Evolutionary conservation across 2,797 vertebrate species (phyloP), one percentile per base, ranked within the genome.

Genomic region (Peromyscus eremicus): DNA sequence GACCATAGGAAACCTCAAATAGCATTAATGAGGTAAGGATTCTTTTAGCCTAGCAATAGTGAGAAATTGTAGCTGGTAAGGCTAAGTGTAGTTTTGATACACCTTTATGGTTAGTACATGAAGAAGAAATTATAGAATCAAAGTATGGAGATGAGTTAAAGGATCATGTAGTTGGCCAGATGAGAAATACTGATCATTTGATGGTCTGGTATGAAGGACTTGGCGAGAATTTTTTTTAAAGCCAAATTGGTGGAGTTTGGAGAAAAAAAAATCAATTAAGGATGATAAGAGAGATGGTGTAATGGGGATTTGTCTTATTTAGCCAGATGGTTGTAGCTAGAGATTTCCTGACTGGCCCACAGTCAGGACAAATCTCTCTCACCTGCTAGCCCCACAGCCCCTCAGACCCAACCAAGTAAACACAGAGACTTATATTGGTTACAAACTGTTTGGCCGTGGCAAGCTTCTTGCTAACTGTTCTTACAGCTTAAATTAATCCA

Each of bases 221-320:
- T 75, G 19, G 7, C 71, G 43, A 80, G 16, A 19, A 52, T 52
- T 75, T 21, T 81, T 32, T 43, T 21, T 46, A 11, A 37, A 70
- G 16, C 34, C 75, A 66, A 76, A 84, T 96, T 52, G 64, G 76
- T 11, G 93, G 43, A n/a, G 52, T 86, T 83, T 93, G 17, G 57
- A 32, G 5, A 82, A 90, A 55, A 55, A 29, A 55, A 29, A 90
- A 80, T 52, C 29, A 5, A 3, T 52, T 32, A 55, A 84, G 4
- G 13, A 66, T 92, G 52, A 7, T 25, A 32, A 91, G 6, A 13
- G 21, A 76, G 73, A 92, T 21, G 37, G 32, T 19, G 13, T 87
- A 37, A 34, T 49, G 32, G 9, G 13, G 43, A 40, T 92, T 77
- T 77, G 19, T 57, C 16, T 66, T 34, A 46, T 83, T 19, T 62